Percentiles rank a stretch among this genome's conserved stretches.
Evolutionary conservation across 2,888 invertebrate genomes (phyloP).

Genomic region (Isoperla grammatica): DNA sequence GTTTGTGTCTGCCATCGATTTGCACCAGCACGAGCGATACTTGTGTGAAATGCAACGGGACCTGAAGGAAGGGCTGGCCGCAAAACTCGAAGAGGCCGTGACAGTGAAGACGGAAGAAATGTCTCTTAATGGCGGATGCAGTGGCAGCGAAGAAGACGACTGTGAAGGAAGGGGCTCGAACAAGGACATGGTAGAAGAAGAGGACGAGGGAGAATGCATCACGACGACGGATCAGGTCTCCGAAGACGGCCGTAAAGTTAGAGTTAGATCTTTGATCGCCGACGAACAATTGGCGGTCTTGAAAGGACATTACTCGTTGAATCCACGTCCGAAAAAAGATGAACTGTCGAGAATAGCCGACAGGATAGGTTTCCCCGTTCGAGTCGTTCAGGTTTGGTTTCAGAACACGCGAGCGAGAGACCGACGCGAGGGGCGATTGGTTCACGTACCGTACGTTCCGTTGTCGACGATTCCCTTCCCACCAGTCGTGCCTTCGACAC

Average conservation of each 20-base stretch:
- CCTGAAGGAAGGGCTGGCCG: constrained; percentile 64
- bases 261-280: constrained; percentile 89
- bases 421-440: constrained; percentile 59
- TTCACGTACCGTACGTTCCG: constrained; percentile 46
- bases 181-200: constrained; percentile 34
- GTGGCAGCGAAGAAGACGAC: constrained; percentile 54
- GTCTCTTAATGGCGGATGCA: constrained; percentile 49
- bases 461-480: constrained; percentile 34
- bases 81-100: constrained; percentile 65
- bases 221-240: constrained; percentile 37
- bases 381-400: constrained; percentile 93
- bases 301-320: constrained; percentile 81
- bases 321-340: constrained; percentile 90
- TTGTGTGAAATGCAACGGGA: constrained; percentile 42
- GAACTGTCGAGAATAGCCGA: constrained; percentile 88
- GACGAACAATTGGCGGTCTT: constrained; percentile 89
- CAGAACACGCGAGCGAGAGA: constrained; percentile 91
- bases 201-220: constrained; percentile 35
- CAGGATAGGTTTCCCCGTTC: constrained; percentile 62
- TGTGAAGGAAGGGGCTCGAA: constrained; percentile 40
- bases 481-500: constrained; percentile 24
- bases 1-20: constrained; percentile 54
- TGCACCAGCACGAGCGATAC: constrained; percentile 65
- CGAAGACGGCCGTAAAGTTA: constrained; percentile 66
- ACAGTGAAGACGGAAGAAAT: constrained; percentile 45